phyloP scores from a whole-genome alignment of 2,113 vertebrate genomes.

The Morone chrysops region DNA sequence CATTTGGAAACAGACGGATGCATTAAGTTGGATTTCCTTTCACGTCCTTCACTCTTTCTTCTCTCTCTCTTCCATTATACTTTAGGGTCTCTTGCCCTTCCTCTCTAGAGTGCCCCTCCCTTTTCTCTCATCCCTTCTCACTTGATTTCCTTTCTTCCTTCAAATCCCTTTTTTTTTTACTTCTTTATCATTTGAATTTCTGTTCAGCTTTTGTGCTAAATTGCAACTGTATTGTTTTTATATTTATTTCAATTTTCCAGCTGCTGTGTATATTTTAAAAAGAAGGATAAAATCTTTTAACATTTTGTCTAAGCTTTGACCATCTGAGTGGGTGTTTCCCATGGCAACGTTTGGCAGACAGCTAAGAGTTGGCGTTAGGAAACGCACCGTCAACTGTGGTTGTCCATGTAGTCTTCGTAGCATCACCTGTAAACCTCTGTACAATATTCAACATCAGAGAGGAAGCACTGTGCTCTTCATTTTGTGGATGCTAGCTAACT shows the following conservation, averaged over 20 bases:
- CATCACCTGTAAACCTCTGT: neutral
- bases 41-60: neutral
- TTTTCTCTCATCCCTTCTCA: neutral
- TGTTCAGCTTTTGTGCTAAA: no score
- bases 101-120: neutral
- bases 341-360: neutral
- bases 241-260: neutral
- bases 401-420: no score
- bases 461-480: no score
- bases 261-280: neutral
- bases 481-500: neutral
- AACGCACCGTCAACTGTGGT: neutral
- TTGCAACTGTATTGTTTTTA: neutral
- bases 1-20: constrained; percentile 5
- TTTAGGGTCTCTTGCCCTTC: neutral
- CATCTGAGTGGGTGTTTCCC: neutral
- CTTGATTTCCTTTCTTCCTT: neutral
- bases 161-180: neutral
- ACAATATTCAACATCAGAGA: neutral
- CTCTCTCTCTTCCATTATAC: neutral
- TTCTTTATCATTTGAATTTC: neutral
- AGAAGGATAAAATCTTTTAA: neutral
- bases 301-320: neutral
- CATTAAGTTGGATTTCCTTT: constrained; percentile 4
- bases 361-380: neutral